Evolutionary conservation across 1,140 invertebrate species (phyloP).

Genomic region (Heliconius hewitsoni): DNA sequence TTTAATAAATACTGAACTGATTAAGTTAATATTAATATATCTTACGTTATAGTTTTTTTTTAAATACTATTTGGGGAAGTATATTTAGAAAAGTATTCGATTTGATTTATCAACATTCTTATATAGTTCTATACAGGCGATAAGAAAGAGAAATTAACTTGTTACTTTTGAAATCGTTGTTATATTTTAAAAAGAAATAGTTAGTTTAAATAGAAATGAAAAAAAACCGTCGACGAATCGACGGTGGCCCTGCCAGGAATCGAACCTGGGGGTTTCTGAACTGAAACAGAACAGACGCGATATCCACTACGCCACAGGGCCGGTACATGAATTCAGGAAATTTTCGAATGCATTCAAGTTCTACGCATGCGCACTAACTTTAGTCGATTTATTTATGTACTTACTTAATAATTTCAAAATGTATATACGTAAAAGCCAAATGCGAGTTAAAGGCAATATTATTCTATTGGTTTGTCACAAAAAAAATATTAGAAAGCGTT

Average conservation of each 20-base stretch:
- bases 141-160: too few species aligned
- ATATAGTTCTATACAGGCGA: too few species aligned
- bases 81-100: too few species aligned
- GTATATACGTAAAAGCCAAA: not conserved
- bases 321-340: not conserved
- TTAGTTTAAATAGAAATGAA: not conserved
- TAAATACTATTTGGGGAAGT: too few species aligned
- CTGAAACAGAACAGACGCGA: slow-evolving; percentile 9
- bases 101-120: too few species aligned
- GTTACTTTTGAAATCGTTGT: not conserved
- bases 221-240: slow-evolving; percentile 5
- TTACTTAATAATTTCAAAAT: not conserved
- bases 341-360: slow-evolving; percentile 7
- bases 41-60: too few species aligned
- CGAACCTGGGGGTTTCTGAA: slow-evolving; percentile 11
- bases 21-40: too few species aligned
- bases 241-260: slow-evolving; percentile 11
- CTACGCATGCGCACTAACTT: not conserved
- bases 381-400: not conserved
- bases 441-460: too few species aligned
- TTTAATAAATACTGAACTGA: too few species aligned
- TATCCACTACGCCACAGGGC: slow-evolving; percentile 13
- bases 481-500: too few species aligned
- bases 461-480: too few species aligned
- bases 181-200: not conserved